Conservation (phyloP, 2,888 invertebrate genomes). For the Diaperis boleti region DNA sequence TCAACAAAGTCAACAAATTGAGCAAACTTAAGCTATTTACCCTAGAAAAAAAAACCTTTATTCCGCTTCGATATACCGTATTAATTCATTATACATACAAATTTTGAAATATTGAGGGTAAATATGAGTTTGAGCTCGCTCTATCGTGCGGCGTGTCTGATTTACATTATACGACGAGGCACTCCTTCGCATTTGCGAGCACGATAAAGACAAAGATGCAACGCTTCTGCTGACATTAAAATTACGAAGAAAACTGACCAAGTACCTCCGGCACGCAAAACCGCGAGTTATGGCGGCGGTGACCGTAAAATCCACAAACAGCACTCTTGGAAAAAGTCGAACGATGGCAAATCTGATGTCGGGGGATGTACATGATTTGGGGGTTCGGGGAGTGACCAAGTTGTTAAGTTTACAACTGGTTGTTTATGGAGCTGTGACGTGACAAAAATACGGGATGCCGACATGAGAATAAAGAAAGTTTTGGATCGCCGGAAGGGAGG, state of each 20-base stretch:
- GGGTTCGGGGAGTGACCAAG: not conserved
- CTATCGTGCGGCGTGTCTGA: conserved; percentile 20
- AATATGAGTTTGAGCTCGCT: conserved; percentile 21
- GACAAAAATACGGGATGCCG: conserved; percentile 26
- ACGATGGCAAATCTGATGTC: conserved; percentile 12
- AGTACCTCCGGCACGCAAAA: conserved; percentile 28
- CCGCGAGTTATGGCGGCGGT: conserved; percentile 15
- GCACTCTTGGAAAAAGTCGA: not conserved
- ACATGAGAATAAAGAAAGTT: conserved; percentile 26
- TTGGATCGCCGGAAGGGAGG: conserved; percentile 19
- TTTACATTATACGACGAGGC: conserved; percentile 21
- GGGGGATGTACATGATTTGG: conserved; percentile 11
- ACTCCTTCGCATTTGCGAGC: not conserved
- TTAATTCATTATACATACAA: conserved; percentile 21
- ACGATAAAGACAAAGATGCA: conserved; percentile 16
- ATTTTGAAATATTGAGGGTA: conserved; percentile 20
- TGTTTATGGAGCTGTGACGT: conserved; percentile 28
- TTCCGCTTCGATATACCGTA: conserved; percentile 3
- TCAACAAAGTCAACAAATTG: not conserved
- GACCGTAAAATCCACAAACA: conserved; percentile 5
- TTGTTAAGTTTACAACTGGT: conserved; percentile 18
- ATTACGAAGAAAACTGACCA: conserved; percentile 18
- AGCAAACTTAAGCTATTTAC: conserved; percentile 2
- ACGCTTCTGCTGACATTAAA: conserved; percentile 23
- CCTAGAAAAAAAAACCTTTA: conserved; percentile 1